Conservation (phyloP, 2,113 vertebrate species). For the Phalacrocorax aristotelis region DNA sequence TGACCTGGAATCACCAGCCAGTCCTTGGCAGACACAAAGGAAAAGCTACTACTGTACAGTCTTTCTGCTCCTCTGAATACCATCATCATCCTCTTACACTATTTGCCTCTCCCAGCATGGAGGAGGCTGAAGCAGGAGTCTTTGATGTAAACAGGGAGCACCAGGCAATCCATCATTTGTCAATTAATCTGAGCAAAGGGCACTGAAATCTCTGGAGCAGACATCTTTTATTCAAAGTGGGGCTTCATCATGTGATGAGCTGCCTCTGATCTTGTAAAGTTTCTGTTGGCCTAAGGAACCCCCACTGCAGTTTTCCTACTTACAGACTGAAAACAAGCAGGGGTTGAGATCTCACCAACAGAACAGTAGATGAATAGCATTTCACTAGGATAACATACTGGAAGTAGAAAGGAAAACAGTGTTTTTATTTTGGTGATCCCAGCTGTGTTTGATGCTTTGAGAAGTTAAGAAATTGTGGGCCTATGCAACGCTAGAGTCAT, state of each 20-base stretch:
- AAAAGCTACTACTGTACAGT: neutral
- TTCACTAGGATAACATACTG: neutral
- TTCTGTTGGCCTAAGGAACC: neutral
- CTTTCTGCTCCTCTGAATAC: neutral
- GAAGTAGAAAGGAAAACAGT: neutral
- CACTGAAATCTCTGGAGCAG: neutral
- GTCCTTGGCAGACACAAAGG: neutral
- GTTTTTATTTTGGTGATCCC: neutral
- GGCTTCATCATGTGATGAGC: neutral
- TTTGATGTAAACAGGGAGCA: neutral
- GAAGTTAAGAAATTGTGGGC: neutral
- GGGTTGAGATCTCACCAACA: neutral
- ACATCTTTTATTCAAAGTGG: neutral
- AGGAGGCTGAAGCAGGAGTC: neutral
- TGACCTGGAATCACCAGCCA: neutral
- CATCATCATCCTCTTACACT: neutral
- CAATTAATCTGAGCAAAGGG: neutral
- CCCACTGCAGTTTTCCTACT: neutral
- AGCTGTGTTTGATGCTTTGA: neutral
- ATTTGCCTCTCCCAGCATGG: neutral
- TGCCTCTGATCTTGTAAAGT: neutral
- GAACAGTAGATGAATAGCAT: neutral
- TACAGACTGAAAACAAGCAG: neutral
- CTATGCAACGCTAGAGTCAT: neutral
- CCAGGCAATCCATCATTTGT: neutral